Percentiles rank a stretch among this genome's conserved stretches.
phyloP scores from a whole-genome alignment of 2,797 vertebrate species.

The Emys orbicularis region DNA sequence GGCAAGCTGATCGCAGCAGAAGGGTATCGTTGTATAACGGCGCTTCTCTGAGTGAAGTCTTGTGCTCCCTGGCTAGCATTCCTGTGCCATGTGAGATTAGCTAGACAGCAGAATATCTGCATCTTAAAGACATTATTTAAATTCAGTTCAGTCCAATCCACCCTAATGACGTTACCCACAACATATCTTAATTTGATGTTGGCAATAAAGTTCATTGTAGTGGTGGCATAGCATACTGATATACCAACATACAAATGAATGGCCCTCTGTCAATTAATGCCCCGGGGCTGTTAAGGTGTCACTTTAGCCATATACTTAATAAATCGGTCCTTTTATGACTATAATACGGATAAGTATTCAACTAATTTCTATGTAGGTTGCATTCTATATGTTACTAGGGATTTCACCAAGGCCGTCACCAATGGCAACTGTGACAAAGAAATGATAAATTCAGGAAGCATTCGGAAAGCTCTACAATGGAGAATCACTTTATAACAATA shows the following conservation, averaged over 20 bases:
- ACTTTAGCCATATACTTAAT: constrained; percentile 71
- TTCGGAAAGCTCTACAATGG: constrained; percentile 56
- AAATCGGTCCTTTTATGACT: constrained; percentile 74
- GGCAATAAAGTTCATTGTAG: constrained; percentile 72
- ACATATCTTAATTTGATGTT: constrained; percentile 78
- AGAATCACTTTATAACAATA: constrained; percentile 58
- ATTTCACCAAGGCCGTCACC: constrained; percentile 73
- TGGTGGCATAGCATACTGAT: constrained; percentile 35
- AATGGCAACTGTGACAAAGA: constrained; percentile 71
- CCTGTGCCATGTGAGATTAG: constrained; percentile 10
- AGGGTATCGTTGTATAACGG: constrained; percentile 31
- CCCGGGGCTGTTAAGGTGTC: constrained; percentile 69
- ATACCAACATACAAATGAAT: constrained; percentile 70
- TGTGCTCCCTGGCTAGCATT: constrained; percentile 15
- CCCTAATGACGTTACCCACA: constrained; percentile 63
- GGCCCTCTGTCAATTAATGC: constrained; percentile 61
- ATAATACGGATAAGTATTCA: constrained; percentile 66
- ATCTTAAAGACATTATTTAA: constrained; percentile 70
- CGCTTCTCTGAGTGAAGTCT: constrained; percentile 18
- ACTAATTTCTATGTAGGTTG: constrained; percentile 75
- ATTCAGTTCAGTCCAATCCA: constrained; percentile 64
- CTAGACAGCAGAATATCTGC: background rate
- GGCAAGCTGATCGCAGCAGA: background rate
- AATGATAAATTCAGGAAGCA: constrained; percentile 72
- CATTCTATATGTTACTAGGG: constrained; percentile 70